Evolutionary conservation across 2,797 vertebrate genomes (phyloP).

Genomic region (Gadopsis marmoratus): DNA sequence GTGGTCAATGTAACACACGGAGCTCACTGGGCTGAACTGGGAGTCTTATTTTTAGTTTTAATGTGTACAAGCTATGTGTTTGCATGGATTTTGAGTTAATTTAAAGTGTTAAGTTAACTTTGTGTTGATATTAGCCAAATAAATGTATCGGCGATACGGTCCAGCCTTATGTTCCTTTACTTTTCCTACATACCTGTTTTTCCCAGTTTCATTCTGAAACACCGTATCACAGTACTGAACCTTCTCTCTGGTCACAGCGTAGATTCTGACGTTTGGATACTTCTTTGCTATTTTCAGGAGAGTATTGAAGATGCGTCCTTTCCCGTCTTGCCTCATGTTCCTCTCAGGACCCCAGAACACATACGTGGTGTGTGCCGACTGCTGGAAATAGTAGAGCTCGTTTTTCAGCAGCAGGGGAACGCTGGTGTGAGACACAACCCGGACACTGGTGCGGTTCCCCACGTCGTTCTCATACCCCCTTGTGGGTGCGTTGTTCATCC

Average conservation of each 20-base stretch:
- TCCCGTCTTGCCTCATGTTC: slow-evolving; percentile 90
- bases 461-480: slow-evolving; percentile 90
- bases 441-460: slow-evolving; percentile 87
- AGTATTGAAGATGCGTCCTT: slow-evolving; percentile 85
- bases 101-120: not conserved
- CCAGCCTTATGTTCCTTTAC: not conserved
- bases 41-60: not conserved
- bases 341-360: slow-evolving; percentile 93
- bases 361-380: slow-evolving; percentile 86
- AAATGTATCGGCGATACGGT: too few relatives aligned
- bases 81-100: not conserved
- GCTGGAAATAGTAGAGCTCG: slow-evolving; percentile 89
- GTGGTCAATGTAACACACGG: not conserved
- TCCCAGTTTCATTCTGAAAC: slow-evolving; percentile 96
- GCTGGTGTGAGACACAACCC: slow-evolving; percentile 94
- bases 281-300: slow-evolving; percentile 83
- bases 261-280: slow-evolving; percentile 86
- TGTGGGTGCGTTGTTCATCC: slow-evolving; percentile 96
- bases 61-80: not conserved
- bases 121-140: not conserved
- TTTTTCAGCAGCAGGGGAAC: slow-evolving; percentile 89
- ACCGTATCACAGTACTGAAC: slow-evolving; percentile 89
- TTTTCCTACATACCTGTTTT: slow-evolving; percentile 87
- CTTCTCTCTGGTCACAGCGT: slow-evolving; percentile 89
- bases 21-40: not conserved